phyloP scores from a whole-genome alignment of 2,888 invertebrate genomes.

The Idaea biselata region DNA sequence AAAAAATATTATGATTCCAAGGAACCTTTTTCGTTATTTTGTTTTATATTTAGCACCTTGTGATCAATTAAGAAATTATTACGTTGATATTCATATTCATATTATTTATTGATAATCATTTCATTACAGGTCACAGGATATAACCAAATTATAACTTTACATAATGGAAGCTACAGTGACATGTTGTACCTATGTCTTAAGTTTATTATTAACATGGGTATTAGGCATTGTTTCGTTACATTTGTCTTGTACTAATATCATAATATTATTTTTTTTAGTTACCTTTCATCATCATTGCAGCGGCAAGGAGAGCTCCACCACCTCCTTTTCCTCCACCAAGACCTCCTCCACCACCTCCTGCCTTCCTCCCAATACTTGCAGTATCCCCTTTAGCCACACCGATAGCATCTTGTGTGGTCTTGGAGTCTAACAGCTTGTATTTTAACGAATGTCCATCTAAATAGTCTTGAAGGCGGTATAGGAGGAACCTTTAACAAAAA shows the following conservation, averaged over 20 bases:
- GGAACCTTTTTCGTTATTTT: too few species aligned
- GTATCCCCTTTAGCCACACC: constrained; percentile 66
- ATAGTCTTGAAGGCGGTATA: constrained; percentile 84
- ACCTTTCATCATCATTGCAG: constrained; percentile 84
- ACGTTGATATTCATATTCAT: too few species aligned
- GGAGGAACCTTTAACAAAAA: constrained; percentile 75
- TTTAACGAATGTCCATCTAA: constrained; percentile 87
- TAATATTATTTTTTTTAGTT: constrained; percentile 20
- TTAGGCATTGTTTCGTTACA: background rate
- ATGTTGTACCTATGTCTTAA: too few species aligned
- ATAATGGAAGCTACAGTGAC: too few species aligned
- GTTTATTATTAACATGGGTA: too few species aligned
- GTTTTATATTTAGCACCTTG: too few species aligned
- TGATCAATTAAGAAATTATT: too few species aligned
- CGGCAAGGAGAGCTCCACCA: constrained; percentile 76
- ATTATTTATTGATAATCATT: too few species aligned
- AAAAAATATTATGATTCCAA: too few species aligned
- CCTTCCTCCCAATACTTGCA: constrained; percentile 68
- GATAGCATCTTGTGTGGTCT: constrained; percentile 80
- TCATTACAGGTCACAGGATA: too few species aligned
- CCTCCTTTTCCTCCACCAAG: constrained; percentile 64
- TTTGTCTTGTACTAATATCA: too few species aligned
- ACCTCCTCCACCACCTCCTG: constrained; percentile 64
- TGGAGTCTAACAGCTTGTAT: constrained; percentile 84
- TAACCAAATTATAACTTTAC: too few species aligned